Percentiles rank a stretch among this genome's conserved stretches.
phyloP scores from a whole-genome alignment of 2,113 vertebrate genomes.

The Platanista minor region DNA sequence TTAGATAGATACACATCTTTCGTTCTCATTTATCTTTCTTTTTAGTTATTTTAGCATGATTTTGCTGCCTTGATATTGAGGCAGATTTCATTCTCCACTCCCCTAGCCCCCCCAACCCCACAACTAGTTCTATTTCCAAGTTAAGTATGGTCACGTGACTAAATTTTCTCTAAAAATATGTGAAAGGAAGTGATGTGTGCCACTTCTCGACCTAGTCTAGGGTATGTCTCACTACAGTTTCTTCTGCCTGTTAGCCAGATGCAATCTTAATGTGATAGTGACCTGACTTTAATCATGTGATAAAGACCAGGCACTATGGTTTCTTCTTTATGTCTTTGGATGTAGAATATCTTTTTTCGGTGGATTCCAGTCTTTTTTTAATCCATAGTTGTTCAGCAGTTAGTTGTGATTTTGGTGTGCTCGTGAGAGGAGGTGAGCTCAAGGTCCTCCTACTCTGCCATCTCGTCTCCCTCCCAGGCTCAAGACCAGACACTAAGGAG shows the following conservation, averaged over 20 bases:
- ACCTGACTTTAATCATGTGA: not conserved
- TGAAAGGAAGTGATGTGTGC: not conserved
- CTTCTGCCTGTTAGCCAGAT: not conserved
- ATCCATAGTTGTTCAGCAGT: no score
- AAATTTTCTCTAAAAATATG: not conserved
- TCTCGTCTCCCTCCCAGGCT: no score
- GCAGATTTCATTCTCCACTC: not conserved
- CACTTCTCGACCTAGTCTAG: not conserved
- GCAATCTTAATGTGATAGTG: not conserved
- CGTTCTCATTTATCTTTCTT: not conserved
- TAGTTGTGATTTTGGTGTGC: no score
- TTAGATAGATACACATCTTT: not conserved
- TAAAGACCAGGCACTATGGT: not conserved
- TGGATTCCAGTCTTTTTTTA: no score
- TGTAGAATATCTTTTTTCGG: no score
- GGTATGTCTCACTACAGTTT: not conserved
- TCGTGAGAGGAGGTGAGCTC: no score
- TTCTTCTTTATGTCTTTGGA: no score
- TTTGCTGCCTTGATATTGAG: not conserved
- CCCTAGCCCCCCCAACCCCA: rapidly evolving
- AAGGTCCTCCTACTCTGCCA: no score
- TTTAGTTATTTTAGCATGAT: not conserved
- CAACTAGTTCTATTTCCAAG: not conserved
- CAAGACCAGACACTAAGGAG: not conserved
- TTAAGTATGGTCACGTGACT: not conserved